Conservation (phyloP, 2,888 invertebrate species). For the Agrochola macilenta region DNA sequence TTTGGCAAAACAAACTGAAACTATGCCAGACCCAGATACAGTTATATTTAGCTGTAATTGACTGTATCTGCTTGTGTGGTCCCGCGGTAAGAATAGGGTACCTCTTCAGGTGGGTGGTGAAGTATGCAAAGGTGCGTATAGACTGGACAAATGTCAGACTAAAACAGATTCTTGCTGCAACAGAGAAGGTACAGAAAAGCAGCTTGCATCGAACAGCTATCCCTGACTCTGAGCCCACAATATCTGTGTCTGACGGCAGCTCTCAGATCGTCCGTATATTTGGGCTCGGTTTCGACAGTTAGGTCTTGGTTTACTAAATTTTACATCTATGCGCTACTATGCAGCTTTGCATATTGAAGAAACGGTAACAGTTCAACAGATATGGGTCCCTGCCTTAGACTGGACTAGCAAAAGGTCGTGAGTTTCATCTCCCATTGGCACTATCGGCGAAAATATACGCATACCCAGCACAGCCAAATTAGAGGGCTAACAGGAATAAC, state of each 20-base stretch:
- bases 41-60: constrained; percentile 61
- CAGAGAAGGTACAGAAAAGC: neutral
- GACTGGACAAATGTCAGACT: neutral
- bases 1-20: constrained; percentile 63
- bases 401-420: neutral
- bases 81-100: constrained; percentile 45
- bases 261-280: neutral
- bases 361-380: neutral
- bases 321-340: neutral
- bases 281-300: neutral
- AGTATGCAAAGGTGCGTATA: neutral
- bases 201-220: neutral
- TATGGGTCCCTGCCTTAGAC: neutral
- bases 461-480: neutral
- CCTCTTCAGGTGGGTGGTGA: constrained; percentile 44
- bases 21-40: constrained; percentile 53
- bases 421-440: neutral
- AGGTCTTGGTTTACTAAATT: neutral
- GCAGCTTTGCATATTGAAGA: neutral
- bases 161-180: neutral
- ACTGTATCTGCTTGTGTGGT: constrained; percentile 50
- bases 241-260: neutral
- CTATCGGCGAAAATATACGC: neutral
- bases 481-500: neutral
- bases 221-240: neutral